Percentiles rank a stretch among this genome's conserved stretches.
Evolutionary conservation across 23 tunicate species (phyloP).

Genomic region (Ciona savignyi): DNA sequence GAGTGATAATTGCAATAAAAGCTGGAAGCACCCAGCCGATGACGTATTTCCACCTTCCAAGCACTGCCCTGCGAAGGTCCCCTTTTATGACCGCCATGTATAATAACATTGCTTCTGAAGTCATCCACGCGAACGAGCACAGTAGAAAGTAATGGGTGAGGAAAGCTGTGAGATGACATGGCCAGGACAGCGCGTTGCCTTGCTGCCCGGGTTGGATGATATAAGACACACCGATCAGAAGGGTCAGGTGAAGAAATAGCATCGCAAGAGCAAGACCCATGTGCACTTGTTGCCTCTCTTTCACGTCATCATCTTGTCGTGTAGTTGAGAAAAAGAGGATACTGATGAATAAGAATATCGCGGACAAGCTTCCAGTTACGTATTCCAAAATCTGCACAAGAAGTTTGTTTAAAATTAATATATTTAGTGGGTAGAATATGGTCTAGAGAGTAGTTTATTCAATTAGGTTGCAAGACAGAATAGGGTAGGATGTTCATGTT

Average conservation of each 20-base stretch:
- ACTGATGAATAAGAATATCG: slow-evolving; percentile 7
- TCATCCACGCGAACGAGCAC: slow-evolving; percentile 30
- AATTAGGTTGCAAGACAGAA: too few species aligned
- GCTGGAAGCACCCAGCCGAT: slow-evolving; percentile 19
- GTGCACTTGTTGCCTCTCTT: slow-evolving; percentile 16
- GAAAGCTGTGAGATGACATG: slow-evolving; percentile 3
- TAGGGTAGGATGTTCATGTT: too few species aligned
- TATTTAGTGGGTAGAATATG: too few species aligned
- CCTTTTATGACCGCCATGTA: slow-evolving; percentile 7
- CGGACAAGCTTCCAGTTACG: slow-evolving; percentile 13
- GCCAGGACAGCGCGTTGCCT: too few species aligned
- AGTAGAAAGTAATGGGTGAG: slow-evolving; percentile 9
- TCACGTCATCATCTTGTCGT: not conserved
- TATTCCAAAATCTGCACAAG: slow-evolving; percentile 7
- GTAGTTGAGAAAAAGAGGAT: slow-evolving; percentile 12
- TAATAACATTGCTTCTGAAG: slow-evolving; percentile 13
- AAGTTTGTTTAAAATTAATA: not conserved
- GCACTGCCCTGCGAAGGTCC: not conserved
- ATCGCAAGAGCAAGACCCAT: slow-evolving; percentile 18
- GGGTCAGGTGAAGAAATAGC: slow-evolving; percentile 14
- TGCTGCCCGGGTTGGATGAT: too few species aligned
- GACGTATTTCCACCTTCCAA: slow-evolving; percentile 27
- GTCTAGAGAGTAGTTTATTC: too few species aligned
- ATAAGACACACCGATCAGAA: slow-evolving; percentile 10
- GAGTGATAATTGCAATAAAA: slow-evolving; percentile 4